phyloP scores from a whole-genome alignment of 1,140 invertebrate genomes.

The Tribolium castaneum region DNA sequence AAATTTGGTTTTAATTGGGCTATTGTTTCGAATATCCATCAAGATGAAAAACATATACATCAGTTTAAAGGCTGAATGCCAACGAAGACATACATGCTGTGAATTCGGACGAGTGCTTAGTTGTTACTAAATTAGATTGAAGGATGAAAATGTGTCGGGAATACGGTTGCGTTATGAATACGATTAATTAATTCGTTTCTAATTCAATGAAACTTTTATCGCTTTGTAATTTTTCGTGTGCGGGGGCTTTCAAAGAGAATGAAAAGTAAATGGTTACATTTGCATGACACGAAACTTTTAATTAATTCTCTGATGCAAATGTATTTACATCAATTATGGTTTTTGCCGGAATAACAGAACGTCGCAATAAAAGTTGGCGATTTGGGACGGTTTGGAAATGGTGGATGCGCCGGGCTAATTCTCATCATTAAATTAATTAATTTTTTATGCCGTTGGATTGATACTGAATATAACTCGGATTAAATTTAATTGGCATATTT shows the following conservation, averaged over 20 bases:
- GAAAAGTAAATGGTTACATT: conserved; percentile 1
- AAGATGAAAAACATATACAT: background rate
- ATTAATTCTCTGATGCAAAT: conserved; percentile 20
- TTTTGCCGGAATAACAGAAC: background rate
- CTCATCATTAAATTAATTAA: background rate
- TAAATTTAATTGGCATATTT: background rate
- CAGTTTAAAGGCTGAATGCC: background rate
- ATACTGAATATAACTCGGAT: background rate
- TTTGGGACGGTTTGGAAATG: background rate
- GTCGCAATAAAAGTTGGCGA: background rate
- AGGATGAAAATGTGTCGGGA: background rate
- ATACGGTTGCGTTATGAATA: background rate
- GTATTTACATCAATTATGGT: conserved; percentile 4
- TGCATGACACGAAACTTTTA: conserved; percentile 7
- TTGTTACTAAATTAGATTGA: background rate
- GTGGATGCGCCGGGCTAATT: background rate
- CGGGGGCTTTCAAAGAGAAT: background rate
- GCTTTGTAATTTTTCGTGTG: background rate
- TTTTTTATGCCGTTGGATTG: background rate
- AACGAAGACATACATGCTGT: background rate
- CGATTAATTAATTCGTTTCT: background rate
- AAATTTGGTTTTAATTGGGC: background rate
- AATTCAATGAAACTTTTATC: background rate
- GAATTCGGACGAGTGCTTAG: background rate
- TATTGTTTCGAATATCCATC: background rate